Evolutionary conservation across 2,797 vertebrate species (phyloP), one percentile per base, ranked within the genome.

Genomic region (Setipinna tenuifilis): DNA sequence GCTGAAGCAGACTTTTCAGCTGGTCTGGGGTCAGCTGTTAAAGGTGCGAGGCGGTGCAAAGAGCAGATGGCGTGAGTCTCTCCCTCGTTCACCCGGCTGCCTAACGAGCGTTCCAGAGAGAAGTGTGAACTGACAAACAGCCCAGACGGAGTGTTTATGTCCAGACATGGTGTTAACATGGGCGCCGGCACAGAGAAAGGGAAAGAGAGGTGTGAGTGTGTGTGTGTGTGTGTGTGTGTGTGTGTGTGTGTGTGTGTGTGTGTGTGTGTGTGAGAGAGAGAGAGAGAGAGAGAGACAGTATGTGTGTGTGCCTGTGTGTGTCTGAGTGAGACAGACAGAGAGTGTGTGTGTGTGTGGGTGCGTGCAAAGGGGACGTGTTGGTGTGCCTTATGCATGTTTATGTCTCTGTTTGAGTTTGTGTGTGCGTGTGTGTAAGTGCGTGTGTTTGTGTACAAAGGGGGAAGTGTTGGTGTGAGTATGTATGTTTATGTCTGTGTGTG

Each of bases 51-150:
- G 35, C 71, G 44, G 71, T 78, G 71, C 71, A 78, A 21, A 78
- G 71, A 78, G 71, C 71, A 78, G 31, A 78, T 78, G 71, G 71
- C 35, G 71, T 44, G 71, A 21, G 31, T 54, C 50, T 9, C 50
- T 54, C 50, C 35, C 35, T 31, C 87, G 48, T 83, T 90, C 88
- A 82, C 78, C 84, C 86, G 50, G 41, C 71, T 31, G 17, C 81
- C 41, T 61, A 78, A 84, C 86, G 80, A 59, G 85, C 86, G 81
- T 83, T 87, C 88, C 84, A 86, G 19, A 75, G 86, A 84, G 85
- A 90, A 87, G 89, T 88, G 91, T 91, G 90, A 91, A 91, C 91
- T 88, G 89, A 92, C 92, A 92, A 91, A 91, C 91, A 87, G 81
- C 82, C 85, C 48, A 17, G 81, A 87, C 87, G 89, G 86, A 21